Evolutionary conservation across 2,888 invertebrate species (phyloP).

Genomic region (Microctonus hyperodae): DNA sequence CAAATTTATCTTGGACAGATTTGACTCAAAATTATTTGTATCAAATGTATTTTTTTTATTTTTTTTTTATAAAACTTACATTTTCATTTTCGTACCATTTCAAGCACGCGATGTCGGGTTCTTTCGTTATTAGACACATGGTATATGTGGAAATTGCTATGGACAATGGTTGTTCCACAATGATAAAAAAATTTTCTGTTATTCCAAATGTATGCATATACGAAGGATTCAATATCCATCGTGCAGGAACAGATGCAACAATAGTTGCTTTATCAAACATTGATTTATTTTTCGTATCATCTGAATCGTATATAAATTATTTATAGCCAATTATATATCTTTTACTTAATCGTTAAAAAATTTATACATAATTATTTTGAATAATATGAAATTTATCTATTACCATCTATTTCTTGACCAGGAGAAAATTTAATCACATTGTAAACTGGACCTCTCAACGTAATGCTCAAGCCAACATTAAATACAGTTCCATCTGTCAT

Average conservation of each 20-base stretch:
- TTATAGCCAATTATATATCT: too few species aligned
- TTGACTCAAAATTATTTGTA: background rate
- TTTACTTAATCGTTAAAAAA: too few species aligned
- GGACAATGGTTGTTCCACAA: conserved; percentile 88
- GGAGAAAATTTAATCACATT: conserved; percentile 75
- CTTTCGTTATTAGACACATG: conserved; percentile 69
- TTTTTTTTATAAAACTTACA: conserved; percentile 63
- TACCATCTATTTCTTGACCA: conserved; percentile 25
- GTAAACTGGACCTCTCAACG: conserved; percentile 73
- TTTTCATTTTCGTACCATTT: conserved; percentile 79
- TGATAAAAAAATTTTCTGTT: conserved; percentile 85
- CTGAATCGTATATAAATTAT: too few species aligned
- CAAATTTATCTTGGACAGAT: too few species aligned
- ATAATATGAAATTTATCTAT: background rate
- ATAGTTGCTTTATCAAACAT: conserved; percentile 76
- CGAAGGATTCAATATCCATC: conserved; percentile 82
- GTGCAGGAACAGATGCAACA: conserved; percentile 74
- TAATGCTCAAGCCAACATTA: conserved; percentile 80
- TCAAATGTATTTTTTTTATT: too few species aligned
- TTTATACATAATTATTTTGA: too few species aligned
- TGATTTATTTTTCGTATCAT: conserved; percentile 50
- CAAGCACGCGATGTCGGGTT: conserved; percentile 73
- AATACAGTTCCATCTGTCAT: conserved; percentile 78
- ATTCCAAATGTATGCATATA: conserved; percentile 96
- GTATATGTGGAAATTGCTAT: conserved; percentile 73